phyloP scores from a whole-genome alignment of 2,113 vertebrate species.

The Empidonax traillii region DNA sequence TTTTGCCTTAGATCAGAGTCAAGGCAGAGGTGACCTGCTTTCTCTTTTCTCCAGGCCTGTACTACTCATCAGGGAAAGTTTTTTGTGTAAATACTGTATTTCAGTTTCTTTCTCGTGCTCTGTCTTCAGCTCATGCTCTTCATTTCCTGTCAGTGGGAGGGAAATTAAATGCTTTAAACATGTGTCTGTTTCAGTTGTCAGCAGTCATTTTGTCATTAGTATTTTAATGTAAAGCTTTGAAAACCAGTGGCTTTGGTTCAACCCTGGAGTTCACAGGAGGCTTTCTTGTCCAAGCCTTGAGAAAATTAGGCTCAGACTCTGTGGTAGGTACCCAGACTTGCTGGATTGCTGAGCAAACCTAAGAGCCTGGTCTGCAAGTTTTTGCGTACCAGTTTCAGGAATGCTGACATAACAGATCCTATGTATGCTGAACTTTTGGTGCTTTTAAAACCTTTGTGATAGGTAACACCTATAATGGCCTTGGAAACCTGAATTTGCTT shows the following conservation, averaged over 20 bases:
- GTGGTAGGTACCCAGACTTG: not conserved
- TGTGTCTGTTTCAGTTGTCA: not conserved
- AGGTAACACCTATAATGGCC: not conserved
- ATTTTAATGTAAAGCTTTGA: not conserved
- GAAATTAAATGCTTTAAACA: not conserved
- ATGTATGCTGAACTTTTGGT: rapidly evolving
- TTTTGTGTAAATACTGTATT: not conserved
- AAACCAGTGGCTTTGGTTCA: not conserved
- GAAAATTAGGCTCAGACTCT: not conserved
- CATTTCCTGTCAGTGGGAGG: not conserved
- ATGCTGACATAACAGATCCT: not conserved
- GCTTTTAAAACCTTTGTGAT: not conserved
- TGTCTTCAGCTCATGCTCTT: not conserved
- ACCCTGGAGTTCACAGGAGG: not conserved
- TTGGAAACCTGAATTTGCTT: not conserved
- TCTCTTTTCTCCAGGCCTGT: not conserved
- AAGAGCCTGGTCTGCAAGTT: not conserved
- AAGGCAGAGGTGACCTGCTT: not conserved
- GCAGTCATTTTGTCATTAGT: not conserved
- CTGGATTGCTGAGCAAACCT: not conserved
- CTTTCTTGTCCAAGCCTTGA: not conserved
- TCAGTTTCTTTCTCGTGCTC: not conserved
- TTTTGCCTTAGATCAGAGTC: not conserved
- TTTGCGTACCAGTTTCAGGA: not conserved
- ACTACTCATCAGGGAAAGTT: not conserved